phyloP scores from a whole-genome alignment of 2,888 invertebrate species.

The Lypha dubia region DNA sequence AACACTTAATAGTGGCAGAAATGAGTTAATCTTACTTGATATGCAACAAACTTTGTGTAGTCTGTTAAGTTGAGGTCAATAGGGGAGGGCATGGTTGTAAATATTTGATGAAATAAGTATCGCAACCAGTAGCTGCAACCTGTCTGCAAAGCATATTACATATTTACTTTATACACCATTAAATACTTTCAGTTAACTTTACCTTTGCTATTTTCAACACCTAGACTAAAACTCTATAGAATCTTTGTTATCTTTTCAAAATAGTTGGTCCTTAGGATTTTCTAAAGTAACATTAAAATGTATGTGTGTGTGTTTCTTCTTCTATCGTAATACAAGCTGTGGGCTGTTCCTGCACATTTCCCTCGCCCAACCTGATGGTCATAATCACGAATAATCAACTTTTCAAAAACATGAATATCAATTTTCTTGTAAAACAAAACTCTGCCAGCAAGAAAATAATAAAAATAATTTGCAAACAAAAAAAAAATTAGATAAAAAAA shows the following conservation, averaged over 20 bases:
- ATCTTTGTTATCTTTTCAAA: not conserved
- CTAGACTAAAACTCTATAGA: too few species aligned
- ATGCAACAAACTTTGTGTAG: not conserved
- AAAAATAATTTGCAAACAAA: not conserved
- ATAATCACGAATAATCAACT: constrained; percentile 41
- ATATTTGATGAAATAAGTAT: too few species aligned
- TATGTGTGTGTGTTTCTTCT: not conserved
- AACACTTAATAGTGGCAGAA: too few species aligned
- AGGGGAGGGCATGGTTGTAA: too few species aligned
- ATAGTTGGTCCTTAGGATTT: not conserved
- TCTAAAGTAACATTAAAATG: not conserved
- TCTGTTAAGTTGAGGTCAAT: too few species aligned
- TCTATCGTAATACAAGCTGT: not conserved
- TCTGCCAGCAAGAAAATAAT: not conserved
- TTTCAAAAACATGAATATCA: constrained; percentile 32
- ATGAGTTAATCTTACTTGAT: too few species aligned
- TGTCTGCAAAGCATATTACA: not conserved
- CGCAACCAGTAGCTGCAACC: too few species aligned
- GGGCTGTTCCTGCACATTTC: not conserved
- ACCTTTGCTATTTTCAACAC: too few species aligned
- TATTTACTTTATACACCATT: not conserved
- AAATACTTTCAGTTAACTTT: too few species aligned
- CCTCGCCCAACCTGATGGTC: not conserved
- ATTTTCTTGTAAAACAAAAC: constrained; percentile 32
- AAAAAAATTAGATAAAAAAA: not conserved